Evolutionary conservation across 2,113 vertebrate genomes (phyloP).

Genomic region (Lethenteron reissneri): DNA sequence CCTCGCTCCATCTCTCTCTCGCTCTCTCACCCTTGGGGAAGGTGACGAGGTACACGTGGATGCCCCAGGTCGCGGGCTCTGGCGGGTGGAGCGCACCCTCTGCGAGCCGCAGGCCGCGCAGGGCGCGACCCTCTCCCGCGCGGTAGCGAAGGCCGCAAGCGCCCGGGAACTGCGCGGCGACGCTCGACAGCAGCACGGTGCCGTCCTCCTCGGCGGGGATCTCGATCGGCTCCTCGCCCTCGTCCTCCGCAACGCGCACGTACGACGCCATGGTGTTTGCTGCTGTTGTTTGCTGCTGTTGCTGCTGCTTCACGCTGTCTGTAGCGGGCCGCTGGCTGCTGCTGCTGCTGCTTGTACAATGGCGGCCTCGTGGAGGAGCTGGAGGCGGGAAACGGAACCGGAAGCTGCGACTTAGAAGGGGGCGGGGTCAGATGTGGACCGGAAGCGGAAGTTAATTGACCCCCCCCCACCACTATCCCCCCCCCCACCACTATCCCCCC

Average conservation of each 20-base stretch:
- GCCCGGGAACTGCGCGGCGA: slow-evolving; percentile 83
- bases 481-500: no score
- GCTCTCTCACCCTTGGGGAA: slow-evolving; percentile 64
- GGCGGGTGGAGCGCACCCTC: slow-evolving; percentile 80
- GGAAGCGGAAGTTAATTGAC: no score
- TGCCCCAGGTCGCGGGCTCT: slow-evolving; percentile 61
- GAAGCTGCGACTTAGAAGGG: no score
- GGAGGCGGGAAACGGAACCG: no score
- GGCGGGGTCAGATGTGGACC: no score
- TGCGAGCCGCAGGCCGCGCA: slow-evolving; percentile 73
- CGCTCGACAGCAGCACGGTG: slow-evolving; percentile 67
- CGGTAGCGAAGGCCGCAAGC: slow-evolving; percentile 76
- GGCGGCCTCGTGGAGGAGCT: no score
- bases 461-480: no score
- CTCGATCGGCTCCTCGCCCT: slow-evolving; percentile 90
- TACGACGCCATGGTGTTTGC: slow-evolving; percentile 17
- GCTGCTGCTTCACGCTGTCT: no score
- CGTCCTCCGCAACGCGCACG: slow-evolving; percentile 87
- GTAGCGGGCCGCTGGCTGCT: no score
- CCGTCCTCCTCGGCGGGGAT: slow-evolving; percentile 96
- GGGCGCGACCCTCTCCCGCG: slow-evolving; percentile 77
- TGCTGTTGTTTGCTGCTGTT: no score
- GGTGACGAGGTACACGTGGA: slow-evolving; percentile 78
- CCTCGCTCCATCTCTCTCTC: no score
- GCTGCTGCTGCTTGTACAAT: no score